Evolutionary conservation across 2,113 vertebrate genomes (phyloP), one percentile per base, ranked within the genome.

Genomic region (Octodon degus): DNA sequence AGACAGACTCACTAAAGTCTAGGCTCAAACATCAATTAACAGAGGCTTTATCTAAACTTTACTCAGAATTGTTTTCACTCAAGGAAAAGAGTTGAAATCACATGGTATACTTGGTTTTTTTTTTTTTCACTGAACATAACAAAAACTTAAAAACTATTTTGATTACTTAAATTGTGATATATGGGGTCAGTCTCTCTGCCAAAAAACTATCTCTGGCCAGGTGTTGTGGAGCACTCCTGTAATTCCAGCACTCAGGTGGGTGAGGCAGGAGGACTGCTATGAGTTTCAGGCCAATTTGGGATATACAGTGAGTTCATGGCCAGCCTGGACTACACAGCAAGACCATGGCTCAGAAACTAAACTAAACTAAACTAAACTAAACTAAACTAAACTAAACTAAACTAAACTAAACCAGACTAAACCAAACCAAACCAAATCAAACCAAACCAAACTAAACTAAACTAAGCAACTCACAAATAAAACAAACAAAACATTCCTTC

Each of bases 11-110:
- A 80, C 19, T 65, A 37, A 88, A 58, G 30, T 65, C 27, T 58
- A 58, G 47, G 17, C 30, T 81, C 62, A 92, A 79, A 47, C 19
- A 92, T 92, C 19, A 86, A 37, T 70, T 62, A 37, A 82, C 80
- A 92, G 32, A 89, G 19, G 47, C 47, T 86, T 92, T 92, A 58
- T 74, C n/a, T 92, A 74, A 89, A 94, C 92, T 72, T 72, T 55
- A 65, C 65, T 89, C 55, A 65, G 81, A 94, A 89, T 81, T 67
- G 81, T 47, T 50, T 86, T 50, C 62, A 67, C 32, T 90, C 77
- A 74, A 12, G 7, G 58, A 79, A 60, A n/a, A 53, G 62, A 72
- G 7, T 70, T 20, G 68, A 92, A 85, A 80, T 43, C 62, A 37
- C 12, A 85, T 80, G 43, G 37, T 62, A 58, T 17, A 37, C 5